Base-by-base conservation (phyloP, 1,140 invertebrate species). In the Temnothorax longispinosus region DNA sequence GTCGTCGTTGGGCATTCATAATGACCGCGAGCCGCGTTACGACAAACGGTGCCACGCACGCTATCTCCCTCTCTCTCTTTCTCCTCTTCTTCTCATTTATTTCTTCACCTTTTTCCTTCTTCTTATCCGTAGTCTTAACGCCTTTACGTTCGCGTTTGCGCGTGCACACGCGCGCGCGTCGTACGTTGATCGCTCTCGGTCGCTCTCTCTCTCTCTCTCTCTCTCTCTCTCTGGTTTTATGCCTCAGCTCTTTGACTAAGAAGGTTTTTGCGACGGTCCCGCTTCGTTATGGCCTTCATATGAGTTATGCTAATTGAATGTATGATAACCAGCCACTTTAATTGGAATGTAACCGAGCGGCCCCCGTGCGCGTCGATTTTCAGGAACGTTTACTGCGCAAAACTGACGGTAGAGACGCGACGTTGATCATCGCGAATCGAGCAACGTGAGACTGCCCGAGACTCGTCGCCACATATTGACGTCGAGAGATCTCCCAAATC, bases 241-340 rank as follows among this genome's bases (percentile, higher is more conserved):
- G 87, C 44, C 88, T 81, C 88, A 78, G 64, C 86, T 87, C 89
- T 87, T 89, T 90, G 82, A 81, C 84, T 89, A 89, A 89, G 90
- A 91, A 93, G 88, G 85, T 92, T 93, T 91, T 93, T 93, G 90
- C 80, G 44, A 10, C 64, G 64, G 62, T 11, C 52, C 54, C n/a
- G 72, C 92, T 85, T 92, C 90, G 90, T 93, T 93, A 92, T 90
- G 74, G 78, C 85, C 58, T 54, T 78, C 71, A 76, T 90, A 93
- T 93, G 93, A 94, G 93, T 94, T 94, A 94, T 94, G 93, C 92
- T 94, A 94, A 94, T 94, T 94, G 92, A 94, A 94, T 91, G 84
- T 87, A 90, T 89, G 90, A 93, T 91, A 93, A 91, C 87, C 89
- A 81, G 88, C 32, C 89, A 88, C 64, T 94, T 93, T 94, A 94